Evolutionary conservation across 2,888 invertebrate genomes (phyloP), one percentile per base, ranked within the genome.

Genomic region (Portevinia maculata): DNA sequence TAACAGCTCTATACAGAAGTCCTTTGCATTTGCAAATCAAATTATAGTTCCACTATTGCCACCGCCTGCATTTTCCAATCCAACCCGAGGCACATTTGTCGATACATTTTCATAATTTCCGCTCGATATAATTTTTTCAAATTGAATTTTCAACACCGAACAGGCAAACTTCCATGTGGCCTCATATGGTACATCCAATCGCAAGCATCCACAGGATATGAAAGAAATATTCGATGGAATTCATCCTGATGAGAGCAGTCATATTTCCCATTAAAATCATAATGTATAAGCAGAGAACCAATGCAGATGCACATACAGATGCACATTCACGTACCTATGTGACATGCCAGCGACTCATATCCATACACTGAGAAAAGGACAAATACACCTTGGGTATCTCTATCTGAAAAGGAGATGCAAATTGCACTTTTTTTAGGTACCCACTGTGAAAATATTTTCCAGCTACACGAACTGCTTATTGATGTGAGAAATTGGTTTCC

Each of bases 21-120:
- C 17, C 9, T 2, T 9, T 9, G 3, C 1, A 41, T 17, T 41
- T 17, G 9, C n/a, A n/a, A 15, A 17, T 41, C 41, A 41, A 41
- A 41, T 44, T 59, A 44, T 13, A 44, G 32, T 59, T 44, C 6
- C 9, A 19, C 7, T 17, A 19, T 19, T 46, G 13, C 39, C n/a
- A 39, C 19, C 9, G 1, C 13, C 24, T 2, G 1, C 8, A 24
- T 2, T 24, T 3, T 24, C 24, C 34, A 8, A 37, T 13, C 19
- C 39, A 39, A 39, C 11, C 2, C 17, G 13, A 41, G 11, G 37
- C 37, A 37, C 64, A 53, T 73, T 19, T 30, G 59, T 53, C 32
- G 59, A 67, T 75, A 67, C 59, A 75, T 75, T 52, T 67, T 59
- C 41, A 75, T 52, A 75, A 75, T 75, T 75, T 67, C 75, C 75